Evolutionary conservation across 1,140 invertebrate species (phyloP), one percentile per base, ranked within the genome.

Genomic region (Drosophila cardini): DNA sequence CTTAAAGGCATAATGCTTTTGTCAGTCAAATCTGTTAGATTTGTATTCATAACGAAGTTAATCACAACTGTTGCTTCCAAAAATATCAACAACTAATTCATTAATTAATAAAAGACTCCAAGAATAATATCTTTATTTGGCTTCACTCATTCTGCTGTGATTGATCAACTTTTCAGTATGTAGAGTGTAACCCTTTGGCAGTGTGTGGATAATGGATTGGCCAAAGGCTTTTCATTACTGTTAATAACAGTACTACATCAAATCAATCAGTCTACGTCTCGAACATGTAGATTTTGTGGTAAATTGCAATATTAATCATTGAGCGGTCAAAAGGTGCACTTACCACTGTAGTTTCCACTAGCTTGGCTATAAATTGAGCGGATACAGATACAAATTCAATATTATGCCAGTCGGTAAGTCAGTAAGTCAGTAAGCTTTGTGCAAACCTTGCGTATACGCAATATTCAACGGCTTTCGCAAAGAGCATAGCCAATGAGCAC

Each of bases 231-330:
- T 52, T 56, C 62, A 77, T 80, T 80, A 74, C 74, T 74, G 82
- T 69, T 80, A 75, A 78, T 80, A 79, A 71, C 74, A 75, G 50
- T 45, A 15, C 40, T 53, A 58, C 40, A 62, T 34, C 45, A 38
- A 63, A 76, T 72, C 82, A 60, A 76, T 87, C 82, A 78, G 62
- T 6, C 34, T 16, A 3, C 46, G 48, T 45, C 63, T 58, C 15
- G 55, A 57, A 30, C 64, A 36, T 6, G 30, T n/a, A 15, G 46
- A 15, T 26, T 30, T 26, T 30, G n/a, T 21, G 56, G 32, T 40
- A 43, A 56, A 32, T 30, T 85, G 71, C 43, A 75, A 68, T 71
- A 87, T 86, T 82, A 87, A 87, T 86, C 78, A 86, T 69, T 38
- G 70, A 13, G 26, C 34, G 52, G 57, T 74, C 81, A 72, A 85